Conservation (phyloP, 1,140 invertebrate genomes). For the Drosophila malerkotliana region DNA sequence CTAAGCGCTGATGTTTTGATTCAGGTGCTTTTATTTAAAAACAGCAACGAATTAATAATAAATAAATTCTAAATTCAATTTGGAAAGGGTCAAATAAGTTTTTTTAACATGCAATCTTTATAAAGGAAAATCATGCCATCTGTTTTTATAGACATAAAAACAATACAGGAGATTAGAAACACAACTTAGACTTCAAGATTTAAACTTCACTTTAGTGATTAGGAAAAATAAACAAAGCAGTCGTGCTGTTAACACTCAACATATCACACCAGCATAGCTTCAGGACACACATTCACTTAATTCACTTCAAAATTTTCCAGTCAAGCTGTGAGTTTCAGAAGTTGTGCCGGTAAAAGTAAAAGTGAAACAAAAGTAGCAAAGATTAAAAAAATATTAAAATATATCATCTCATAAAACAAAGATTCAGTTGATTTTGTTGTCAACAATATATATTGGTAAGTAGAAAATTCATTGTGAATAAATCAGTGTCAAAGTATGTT, state of each 20-base stretch:
- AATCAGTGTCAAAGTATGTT: not conserved
- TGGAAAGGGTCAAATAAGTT: no score
- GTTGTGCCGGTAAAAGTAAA: slow-evolving; percentile 9
- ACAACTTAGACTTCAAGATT: not conserved
- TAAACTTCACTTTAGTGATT: not conserved
- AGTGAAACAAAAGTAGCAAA: slow-evolving; percentile 1
- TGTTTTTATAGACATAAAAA: no score
- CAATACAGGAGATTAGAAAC: no score
- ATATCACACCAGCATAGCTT: slow-evolving; percentile 5
- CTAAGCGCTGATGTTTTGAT: not conserved
- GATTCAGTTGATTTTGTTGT: not conserved
- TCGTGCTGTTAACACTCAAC: slow-evolving; percentile 11
- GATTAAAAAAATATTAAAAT: not conserved
- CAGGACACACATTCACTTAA: not conserved
- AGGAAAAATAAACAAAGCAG: not conserved
- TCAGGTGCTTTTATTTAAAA: not conserved
- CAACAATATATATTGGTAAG: not conserved
- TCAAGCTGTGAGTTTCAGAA: slow-evolving; percentile 17
- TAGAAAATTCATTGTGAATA: not conserved
- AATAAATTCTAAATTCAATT: no score
- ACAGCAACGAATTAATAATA: not conserved
- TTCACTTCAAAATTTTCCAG: slow-evolving; percentile 33
- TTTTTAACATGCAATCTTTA: no score
- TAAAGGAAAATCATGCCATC: no score
- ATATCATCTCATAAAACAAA: not conserved